These are phyloP conservation scores for Chondrilla cf. caribensis DNA, from an alignment of 37 sponge, comb jelly and placozoan species.

Conservation along the genomic window DNA sequence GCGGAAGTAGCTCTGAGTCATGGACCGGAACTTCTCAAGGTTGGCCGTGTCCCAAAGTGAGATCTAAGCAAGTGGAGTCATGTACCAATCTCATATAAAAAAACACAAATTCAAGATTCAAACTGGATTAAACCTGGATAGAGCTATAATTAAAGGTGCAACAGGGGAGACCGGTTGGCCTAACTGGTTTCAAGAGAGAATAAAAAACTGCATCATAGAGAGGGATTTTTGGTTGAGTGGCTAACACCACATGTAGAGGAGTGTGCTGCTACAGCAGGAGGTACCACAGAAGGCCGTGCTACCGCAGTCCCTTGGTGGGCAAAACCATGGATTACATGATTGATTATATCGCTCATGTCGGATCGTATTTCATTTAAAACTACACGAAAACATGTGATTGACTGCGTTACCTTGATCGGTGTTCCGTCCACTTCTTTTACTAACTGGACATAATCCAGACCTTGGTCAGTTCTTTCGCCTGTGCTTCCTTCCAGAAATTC, in stretches of 20 bases:
- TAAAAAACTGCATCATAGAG: no score
- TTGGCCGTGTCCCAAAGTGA: slow-evolving; percentile 22
- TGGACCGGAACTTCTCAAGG: not conserved
- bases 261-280: no score
- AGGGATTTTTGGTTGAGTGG: no score
- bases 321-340: no score
- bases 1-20: slow-evolving; percentile 17
- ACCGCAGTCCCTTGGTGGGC: no score
- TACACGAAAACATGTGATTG: no score
- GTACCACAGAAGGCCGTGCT: no score
- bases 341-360: no score
- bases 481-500: not conserved
- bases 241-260: no score
- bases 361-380: no score
- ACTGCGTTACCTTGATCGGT: not conserved
- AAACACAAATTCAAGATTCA: not conserved
- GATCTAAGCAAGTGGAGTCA: not conserved
- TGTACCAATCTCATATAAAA: not conserved
- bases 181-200: no score
- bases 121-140: not conserved
- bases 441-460: not conserved
- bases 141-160: slow-evolving; percentile 3
- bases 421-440: not conserved
- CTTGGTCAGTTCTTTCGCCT: not conserved
- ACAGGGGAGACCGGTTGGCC: no score